Base-by-base conservation (phyloP, 1,140 invertebrate genomes). In the Cherax destructor region DNA sequence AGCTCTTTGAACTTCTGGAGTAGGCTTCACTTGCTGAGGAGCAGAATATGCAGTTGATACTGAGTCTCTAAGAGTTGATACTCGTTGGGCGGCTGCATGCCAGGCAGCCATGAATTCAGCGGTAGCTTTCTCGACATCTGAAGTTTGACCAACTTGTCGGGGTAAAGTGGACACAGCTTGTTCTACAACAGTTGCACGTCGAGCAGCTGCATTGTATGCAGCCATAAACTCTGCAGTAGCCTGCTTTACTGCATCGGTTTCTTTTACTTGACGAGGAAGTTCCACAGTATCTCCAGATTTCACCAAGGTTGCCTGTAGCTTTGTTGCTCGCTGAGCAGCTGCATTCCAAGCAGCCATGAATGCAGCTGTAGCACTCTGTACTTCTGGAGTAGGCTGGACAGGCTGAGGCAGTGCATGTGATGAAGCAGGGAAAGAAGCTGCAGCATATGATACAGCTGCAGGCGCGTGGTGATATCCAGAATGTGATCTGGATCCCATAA, bases 271-370 rank as follows among this genome's bases (percentile, higher is more conserved):
- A 30, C 47, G 21, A 41, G 65, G 80, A 30, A 30, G 41, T 21
- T 50, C 3, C 16, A 83, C 41, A 24, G 65, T 18, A 21, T 74
- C 6, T 49, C 16, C 49, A 61, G 24, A 9, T 56, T 7, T 56
- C 9, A 59, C 84, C 4, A 77, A 30, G 24, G 85, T 79, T 59
- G 49, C 10, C 47, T 78, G 50, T 4, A 87, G 30, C n/a, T 78
- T 61, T 21, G 86, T 72, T 65, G 79, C 52, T 59, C 47, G 18
- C n/a, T 50, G 24, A 81, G 86, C 79, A 24, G 86, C 86, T 74
- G 4, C 76, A 52, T 88, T 88, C 86, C 86, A 88, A 47, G 86
- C 86, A 52, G 86, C 86, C 86, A 88, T 88, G 78, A 88, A 88
- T 18, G 79, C 86, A 72, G 86, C 86, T 50, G 86, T 88, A 50